Percentiles rank a stretch among this genome's conserved stretches.
Conservation (phyloP, 2,797 vertebrate species). For the Bufotes viridis region DNA sequence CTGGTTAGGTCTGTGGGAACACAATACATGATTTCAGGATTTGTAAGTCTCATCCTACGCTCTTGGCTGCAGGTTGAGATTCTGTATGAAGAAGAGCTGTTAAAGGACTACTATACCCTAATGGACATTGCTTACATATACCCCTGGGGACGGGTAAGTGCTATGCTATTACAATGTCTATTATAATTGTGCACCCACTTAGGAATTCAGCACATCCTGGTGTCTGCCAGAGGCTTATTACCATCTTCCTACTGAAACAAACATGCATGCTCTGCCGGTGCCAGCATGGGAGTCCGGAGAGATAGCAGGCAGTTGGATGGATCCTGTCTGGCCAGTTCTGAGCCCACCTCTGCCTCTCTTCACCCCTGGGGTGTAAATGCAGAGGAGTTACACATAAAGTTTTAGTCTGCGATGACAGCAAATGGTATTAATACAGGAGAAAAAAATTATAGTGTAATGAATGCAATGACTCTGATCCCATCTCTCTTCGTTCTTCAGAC, state of each 20-base stretch:
- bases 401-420: background rate
- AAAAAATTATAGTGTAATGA: no score
- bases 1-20: background rate
- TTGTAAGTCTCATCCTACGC: background rate
- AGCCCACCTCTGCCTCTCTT: background rate
- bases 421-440: background rate
- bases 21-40: background rate
- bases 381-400: background rate
- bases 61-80: conserved; percentile 86
- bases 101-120: conserved; percentile 98
- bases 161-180: background rate
- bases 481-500: conserved; percentile 75
- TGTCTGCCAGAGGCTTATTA: background rate
- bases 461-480: background rate
- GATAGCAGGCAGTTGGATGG: background rate
- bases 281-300: background rate
- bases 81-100: conserved; percentile 92
- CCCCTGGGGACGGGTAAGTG: conserved; percentile 93
- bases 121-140: conserved; percentile 99
- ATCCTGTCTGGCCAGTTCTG: background rate
- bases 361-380: background rate
- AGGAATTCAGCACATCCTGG: background rate
- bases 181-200: background rate
- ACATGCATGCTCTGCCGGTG: background rate
- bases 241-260: background rate